Evolutionary conservation across 2,888 invertebrate species (phyloP), one percentile per base, ranked within the genome.

Genomic region (Morpho achilles): DNA sequence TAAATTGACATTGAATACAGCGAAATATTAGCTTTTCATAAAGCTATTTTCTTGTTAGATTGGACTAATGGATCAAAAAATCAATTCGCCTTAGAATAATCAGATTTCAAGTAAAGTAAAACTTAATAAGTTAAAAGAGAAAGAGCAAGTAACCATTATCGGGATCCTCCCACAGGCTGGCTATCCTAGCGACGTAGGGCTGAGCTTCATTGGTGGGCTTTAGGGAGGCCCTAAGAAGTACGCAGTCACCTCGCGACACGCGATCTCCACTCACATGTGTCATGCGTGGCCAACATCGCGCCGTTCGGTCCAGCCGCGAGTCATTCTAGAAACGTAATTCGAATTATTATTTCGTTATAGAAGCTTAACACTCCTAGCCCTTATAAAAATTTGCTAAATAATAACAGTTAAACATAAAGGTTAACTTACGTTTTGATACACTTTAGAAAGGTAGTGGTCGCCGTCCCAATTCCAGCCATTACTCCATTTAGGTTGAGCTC

Each of bases 401-500:
- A 32, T 32, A 32, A 32, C 5, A 32, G 2, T 32, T 50, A 10
- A 41, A 50, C 7, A 44, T 7, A 32, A 10, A 8, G 10, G 23
- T 16, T 8, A 44, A 92, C 94, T 94, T 87, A 98, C 98, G 88
- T 96, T 96, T 74, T 97, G 92, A 88, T 95, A 97, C 71, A 98
- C 95, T 91, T 95, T 95, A 66, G 95, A 94, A 75, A 96, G 92
- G 77, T 94, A 96, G 42, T 95, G 92, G 67, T 96, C 94, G 51
- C 97, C 97, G 75, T 96, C 95, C 96, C 97, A 98, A 65, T 92
- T 93, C 98, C 98, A 98, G 40, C 97, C 97, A 78, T 98, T 97
- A 76, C 96, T 96, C 96, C 96, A 97, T 65, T 87, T 76, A 9
- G 88, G 89, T 10, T 81, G 76, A 23, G 78, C 70, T 43, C 80